These are phyloP conservation scores for Cynodonichthys magdalenae DNA, from an alignment of 2,797 vertebrate genomes.

Conservation along the genomic window DNA sequence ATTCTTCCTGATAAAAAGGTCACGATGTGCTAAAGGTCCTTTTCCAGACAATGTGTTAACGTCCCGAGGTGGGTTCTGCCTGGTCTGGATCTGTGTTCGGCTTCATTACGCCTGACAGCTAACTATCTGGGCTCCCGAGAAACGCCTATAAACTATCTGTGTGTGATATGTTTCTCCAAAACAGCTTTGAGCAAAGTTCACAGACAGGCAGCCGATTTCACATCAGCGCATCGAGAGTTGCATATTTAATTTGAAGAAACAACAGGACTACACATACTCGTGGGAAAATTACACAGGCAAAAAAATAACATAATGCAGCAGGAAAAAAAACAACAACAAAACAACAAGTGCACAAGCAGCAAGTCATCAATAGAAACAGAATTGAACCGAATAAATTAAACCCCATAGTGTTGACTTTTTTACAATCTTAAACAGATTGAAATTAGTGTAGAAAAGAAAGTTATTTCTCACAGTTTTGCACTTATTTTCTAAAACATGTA, in stretches of 20 bases:
- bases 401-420: constrained; percentile 7
- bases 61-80: not conserved
- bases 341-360: not conserved
- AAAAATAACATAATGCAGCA: constrained; percentile 18
- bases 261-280: constrained; percentile 8
- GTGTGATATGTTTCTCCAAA: constrained; percentile 17
- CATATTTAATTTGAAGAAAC: constrained; percentile 27
- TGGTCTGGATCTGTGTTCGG: constrained; percentile 4
- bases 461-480: too few species aligned
- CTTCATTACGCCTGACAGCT: constrained; percentile 18
- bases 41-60: constrained; percentile 6
- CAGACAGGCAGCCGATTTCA: constrained; percentile 20
- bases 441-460: not conserved
- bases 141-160: constrained; percentile 10
- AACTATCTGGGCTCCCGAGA: constrained; percentile 1
- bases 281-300: constrained; percentile 29
- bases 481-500: too few species aligned
- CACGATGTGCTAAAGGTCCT: not conserved
- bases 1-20: constrained; percentile 2
- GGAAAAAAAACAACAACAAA: not conserved
- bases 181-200: constrained; percentile 18
- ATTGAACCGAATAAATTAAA: constrained; percentile 14
- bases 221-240: constrained; percentile 34
- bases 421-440: not conserved
- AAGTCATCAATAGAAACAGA: constrained; percentile 6